phyloP scores from a whole-genome alignment of 2,888 invertebrate species.

The Hedychridium roseum region DNA sequence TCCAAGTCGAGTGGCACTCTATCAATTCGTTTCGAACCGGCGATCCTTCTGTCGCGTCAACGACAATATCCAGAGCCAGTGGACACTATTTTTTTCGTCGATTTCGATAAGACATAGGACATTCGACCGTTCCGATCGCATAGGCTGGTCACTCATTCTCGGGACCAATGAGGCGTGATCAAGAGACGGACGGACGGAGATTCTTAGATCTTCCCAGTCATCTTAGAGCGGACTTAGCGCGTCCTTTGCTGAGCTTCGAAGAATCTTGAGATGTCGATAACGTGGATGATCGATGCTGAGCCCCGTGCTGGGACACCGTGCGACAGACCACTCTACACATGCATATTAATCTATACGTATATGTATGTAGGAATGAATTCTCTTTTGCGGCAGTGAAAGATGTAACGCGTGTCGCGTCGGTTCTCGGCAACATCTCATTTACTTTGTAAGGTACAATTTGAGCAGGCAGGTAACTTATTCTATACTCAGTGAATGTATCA shows the following conservation, averaged over 20 bases:
- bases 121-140: constrained; percentile 41
- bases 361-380: not conserved
- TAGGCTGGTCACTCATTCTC: constrained; percentile 54
- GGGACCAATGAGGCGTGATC: constrained; percentile 56
- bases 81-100: too few relatives aligned
- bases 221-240: constrained; percentile 27
- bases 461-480: too few relatives aligned
- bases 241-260: constrained; percentile 44
- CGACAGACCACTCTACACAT: constrained; percentile 32
- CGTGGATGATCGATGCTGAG: constrained; percentile 60
- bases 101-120: too few relatives aligned
- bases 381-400: constrained; percentile 18
- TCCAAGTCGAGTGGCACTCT: too few relatives aligned
- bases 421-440: constrained; percentile 44
- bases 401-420: constrained; percentile 42
- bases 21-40: too few relatives aligned
- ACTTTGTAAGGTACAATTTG: constrained; percentile 35
- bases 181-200: constrained; percentile 41
- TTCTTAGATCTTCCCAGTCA: constrained; percentile 51
- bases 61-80: too few relatives aligned
- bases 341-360: constrained; percentile 1
- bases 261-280: constrained; percentile 60
- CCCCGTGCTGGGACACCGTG: too few relatives aligned
- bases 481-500: too few relatives aligned
- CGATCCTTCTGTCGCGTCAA: too few relatives aligned